Evolutionary conservation across 2,113 vertebrate species (phyloP), one percentile per base, ranked within the genome.

Genomic region (Mus pahari): DNA sequence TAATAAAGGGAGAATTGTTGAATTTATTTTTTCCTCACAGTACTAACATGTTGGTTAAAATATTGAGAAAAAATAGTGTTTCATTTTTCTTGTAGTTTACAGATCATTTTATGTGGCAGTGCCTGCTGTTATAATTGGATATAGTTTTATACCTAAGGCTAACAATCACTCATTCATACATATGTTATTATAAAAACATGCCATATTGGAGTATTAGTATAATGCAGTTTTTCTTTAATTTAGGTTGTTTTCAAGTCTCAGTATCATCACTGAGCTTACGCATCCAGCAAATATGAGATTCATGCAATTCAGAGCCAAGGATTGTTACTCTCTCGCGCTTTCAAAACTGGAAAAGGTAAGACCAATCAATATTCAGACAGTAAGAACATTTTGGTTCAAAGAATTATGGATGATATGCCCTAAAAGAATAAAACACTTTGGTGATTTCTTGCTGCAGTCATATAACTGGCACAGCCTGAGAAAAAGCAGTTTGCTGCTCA

Each of bases 231-330:
- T 96, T 95, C 84, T 89, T 97, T 91, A 93, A 92, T 91, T 74
- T 96, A 99, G 99, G 98, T 98, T 99, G 97, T 99, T 99, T 97
- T 99, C 99, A 88, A 99, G 99, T 96, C 99, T 99, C 96, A 99
- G 99, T 98, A 99, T 99, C 97, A 99, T 99, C 98, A 99, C 99
- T 4, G 99, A 99, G 94, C 99, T 99, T 94, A 99, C 99, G 5
- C 99, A 99, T 92, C 99, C 99, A 36, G 99, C 99, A 97, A 99
- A 99, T 97, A 99, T 99, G 99, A 99, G 99, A 97, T 99, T 99
- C 98, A 99, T 99, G 99, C 99, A 99, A 96, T 99, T 99, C 98
- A 98, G 99, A 97, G 99, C 99, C 96, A 99, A 99, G 98, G 99
- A 99, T 98, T 99, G 99, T 98, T 99, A 99, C 97, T 99, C 99